These are phyloP conservation scores for Coranthus polyacanthus DNA, from an alignment of 2,797 vertebrate species.

Conservation along the genomic window DNA sequence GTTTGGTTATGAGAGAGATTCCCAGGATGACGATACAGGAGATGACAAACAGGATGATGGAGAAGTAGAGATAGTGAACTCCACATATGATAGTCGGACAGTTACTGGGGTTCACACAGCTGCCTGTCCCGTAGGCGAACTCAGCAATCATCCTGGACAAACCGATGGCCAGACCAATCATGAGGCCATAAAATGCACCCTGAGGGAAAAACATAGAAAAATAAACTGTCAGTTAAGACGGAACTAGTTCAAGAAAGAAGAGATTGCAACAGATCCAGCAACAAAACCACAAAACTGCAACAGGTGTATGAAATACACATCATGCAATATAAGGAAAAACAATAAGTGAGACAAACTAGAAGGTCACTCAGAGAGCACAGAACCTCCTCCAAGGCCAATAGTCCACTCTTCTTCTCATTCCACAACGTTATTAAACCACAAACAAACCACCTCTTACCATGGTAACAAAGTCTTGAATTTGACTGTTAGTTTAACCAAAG, in stretches of 20 bases:
- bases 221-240: not conserved
- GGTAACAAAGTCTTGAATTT: no score
- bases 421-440: no score
- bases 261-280: not conserved
- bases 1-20: constrained; percentile 92
- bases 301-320: no score
- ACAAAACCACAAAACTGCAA: no score
- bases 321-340: no score
- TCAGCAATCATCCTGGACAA: constrained; percentile 92
- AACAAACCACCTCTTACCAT: no score
- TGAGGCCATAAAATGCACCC: constrained; percentile 94
- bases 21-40: constrained; percentile 81
- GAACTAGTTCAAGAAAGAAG: not conserved
- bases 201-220: constrained; percentile 63
- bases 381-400: no score
- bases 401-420: no score
- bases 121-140: constrained; percentile 92
- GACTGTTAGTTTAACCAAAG: no score
- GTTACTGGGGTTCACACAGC: constrained; percentile 86
- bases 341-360: no score
- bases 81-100: constrained; percentile 95
- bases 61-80: constrained; percentile 96
- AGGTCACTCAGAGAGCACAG: no score
- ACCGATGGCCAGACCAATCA: constrained; percentile 88
- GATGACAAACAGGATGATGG: constrained; percentile 89